Evolutionary conservation across 2,888 invertebrate species (phyloP).

Genomic region (Lysandra bellargus): DNA sequence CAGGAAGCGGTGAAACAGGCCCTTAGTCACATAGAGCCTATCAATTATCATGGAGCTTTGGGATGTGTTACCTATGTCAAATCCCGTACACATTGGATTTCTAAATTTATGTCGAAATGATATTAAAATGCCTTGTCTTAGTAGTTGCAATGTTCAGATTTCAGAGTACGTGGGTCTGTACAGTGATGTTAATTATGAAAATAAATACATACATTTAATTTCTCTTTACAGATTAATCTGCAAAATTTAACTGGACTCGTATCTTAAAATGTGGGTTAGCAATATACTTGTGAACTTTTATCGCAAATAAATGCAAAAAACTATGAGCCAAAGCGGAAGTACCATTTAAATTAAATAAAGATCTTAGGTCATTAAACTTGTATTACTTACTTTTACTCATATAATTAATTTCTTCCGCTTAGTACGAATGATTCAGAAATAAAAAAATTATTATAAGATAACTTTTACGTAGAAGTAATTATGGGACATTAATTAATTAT

Average conservation of each 20-base stretch:
- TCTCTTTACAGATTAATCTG: background rate
- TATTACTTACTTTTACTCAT: constrained; percentile 7
- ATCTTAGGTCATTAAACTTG: constrained; percentile 4
- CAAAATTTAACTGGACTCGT: background rate
- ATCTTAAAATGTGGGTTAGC: background rate
- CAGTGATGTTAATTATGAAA: background rate
- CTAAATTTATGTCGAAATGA: too few relatives aligned
- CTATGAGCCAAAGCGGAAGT: background rate
- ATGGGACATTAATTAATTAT: background rate
- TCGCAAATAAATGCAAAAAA: background rate
- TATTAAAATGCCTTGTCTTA: too few relatives aligned
- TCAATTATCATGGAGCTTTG: too few relatives aligned
- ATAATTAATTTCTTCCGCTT: background rate
- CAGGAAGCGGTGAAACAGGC: too few relatives aligned
- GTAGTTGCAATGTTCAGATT: too few relatives aligned
- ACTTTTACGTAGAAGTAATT: background rate
- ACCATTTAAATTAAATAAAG: background rate
- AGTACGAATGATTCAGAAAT: background rate
- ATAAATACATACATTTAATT: background rate
- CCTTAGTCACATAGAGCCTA: too few relatives aligned
- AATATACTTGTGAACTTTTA: background rate
- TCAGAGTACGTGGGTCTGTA: too few relatives aligned
- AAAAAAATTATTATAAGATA: background rate
- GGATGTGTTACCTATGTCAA: too few relatives aligned
- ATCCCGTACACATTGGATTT: too few relatives aligned